Base-by-base conservation (phyloP, 1,140 invertebrate species). In the Zaprionus inermis region DNA sequence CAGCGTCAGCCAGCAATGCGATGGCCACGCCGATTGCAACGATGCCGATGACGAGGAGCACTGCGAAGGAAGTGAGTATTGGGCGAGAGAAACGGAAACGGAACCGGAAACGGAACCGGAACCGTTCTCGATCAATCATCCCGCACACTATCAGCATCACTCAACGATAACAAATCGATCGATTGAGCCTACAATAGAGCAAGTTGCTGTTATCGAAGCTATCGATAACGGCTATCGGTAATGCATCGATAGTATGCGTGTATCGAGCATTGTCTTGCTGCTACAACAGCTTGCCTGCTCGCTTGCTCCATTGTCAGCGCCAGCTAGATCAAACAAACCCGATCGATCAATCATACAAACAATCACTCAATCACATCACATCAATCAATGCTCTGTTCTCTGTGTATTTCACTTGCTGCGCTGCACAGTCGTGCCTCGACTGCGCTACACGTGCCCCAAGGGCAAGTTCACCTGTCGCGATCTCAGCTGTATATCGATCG, bases 1-100 rank as follows among this genome's bases (percentile, higher is more conserved):
- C 65, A 93, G 84, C 72, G 78, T 64, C 60, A 71, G 72, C 75
- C 91, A 76, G 85, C 93, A 90, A 60, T 98, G 97, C 92, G 95
- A 98, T 92, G 93, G 93, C 58, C 92, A 93, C 64, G 79, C 91
- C 41, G 96, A 97, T 92, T 97, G 97, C 93, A 86, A 92, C 11
- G 94, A 95, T 92, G 93, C 93, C 56, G 96, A 95, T 91, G 97
- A 97, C 91, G 97, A 97, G 93, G 83, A 93, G 64, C 91, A 94
- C 65, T 96, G 95, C 86, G 90, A 94, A 92, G 83, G 85, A 83
- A 91, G 91, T 92, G 82, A 91, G 88, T 92, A 91, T 52, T 41
- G 2, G n/a, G 0, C 14, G 14, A 38, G 5, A 14, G 38, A 6
- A 32, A 0, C 24, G 24, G 7, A 32, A 0, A 7, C 30, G 7